These are phyloP conservation scores for Lapara coniferarum DNA, from an alignment of 2,888 invertebrate species.

Conservation along the genomic window DNA sequence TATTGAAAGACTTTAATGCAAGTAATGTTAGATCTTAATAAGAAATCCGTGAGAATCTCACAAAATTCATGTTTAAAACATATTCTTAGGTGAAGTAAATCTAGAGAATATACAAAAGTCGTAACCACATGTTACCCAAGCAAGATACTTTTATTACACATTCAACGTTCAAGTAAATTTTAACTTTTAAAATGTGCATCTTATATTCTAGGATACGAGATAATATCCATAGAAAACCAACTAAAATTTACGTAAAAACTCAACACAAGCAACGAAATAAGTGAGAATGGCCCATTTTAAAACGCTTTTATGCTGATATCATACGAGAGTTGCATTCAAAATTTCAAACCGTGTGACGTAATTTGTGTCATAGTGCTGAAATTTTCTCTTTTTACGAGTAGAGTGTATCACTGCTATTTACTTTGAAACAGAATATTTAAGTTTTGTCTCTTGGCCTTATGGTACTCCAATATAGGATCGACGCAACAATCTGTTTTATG, in stretches of 20 bases:
- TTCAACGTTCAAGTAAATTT: constrained; percentile 10
- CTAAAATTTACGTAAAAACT: constrained; percentile 1
- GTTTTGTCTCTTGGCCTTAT: too few species aligned
- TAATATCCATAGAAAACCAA: constrained; percentile 4
- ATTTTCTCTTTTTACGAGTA: constrained; percentile 34
- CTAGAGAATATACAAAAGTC: background rate
- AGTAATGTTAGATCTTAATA: background rate
- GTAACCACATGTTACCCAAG: background rate
- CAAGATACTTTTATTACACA: background rate
- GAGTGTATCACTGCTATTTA: constrained; percentile 21
- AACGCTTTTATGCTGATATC: constrained; percentile 39
- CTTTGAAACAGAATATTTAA: constrained; percentile 3
- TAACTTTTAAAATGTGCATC: constrained; percentile 1
- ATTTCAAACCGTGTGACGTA: constrained; percentile 37
- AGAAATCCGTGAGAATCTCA: too few species aligned
- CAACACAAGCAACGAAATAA: constrained; percentile 30
- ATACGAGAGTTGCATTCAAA: constrained; percentile 39
- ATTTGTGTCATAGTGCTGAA: constrained; percentile 38
- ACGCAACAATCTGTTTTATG: too few species aligned
- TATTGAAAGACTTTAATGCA: background rate
- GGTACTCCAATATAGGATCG: too few species aligned
- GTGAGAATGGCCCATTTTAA: constrained; percentile 35
- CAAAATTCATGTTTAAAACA: too few species aligned
- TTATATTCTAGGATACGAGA: background rate
- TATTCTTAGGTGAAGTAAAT: too few species aligned